Percentiles rank a stretch among this genome's conserved stretches.
phyloP scores from a whole-genome alignment of 2,113 vertebrate genomes.

The Pterocles gutturalis region DNA sequence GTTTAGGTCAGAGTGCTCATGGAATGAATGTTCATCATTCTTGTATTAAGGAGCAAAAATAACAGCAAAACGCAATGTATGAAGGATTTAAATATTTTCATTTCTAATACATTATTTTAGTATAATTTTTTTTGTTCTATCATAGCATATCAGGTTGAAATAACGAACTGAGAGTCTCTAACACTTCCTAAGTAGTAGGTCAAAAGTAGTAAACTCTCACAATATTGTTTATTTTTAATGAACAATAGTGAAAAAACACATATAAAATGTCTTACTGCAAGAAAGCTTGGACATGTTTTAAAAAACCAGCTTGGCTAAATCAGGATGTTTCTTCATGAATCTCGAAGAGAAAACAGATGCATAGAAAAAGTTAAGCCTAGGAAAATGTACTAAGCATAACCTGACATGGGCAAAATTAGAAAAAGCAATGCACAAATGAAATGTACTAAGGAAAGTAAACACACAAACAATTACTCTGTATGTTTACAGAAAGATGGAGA shows the following conservation, averaged over 20 bases:
- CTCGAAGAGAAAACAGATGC: neutral
- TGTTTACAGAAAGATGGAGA: neutral
- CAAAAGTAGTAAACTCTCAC: neutral
- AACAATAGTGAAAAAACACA: neutral
- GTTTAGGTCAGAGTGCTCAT: neutral
- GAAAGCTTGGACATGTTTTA: neutral
- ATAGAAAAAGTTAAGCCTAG: neutral
- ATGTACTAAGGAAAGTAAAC: neutral
- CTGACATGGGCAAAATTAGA: neutral
- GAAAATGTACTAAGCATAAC: neutral
- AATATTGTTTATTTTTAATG: neutral
- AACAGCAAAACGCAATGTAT: neutral
- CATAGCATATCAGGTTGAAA: neutral
- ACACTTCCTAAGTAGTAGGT: neutral
- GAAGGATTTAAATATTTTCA: neutral
- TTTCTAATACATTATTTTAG: neutral
- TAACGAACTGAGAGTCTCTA: neutral
- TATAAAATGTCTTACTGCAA: neutral
- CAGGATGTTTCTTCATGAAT: neutral
- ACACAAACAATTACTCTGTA: neutral
- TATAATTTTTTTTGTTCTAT: neutral
- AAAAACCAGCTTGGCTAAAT: neutral
- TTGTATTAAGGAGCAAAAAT: neutral
- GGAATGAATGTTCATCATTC: neutral
- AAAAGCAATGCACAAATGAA: neutral